Base-by-base conservation (phyloP, 30 jellyfish, hydroid and myxozoan species). In the Thelohanellus kitauei region DNA sequence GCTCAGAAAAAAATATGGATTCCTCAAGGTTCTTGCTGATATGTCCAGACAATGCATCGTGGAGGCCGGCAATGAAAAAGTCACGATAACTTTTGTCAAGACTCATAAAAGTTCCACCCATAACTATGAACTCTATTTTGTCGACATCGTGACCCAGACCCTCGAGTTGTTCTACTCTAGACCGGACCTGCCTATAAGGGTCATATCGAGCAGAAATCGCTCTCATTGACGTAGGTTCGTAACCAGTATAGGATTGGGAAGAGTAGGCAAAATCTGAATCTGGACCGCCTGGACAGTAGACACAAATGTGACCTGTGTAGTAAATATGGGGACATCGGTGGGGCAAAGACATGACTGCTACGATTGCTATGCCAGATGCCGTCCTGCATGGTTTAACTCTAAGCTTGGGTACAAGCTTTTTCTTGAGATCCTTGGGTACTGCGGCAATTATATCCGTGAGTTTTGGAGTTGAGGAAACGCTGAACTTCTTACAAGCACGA, bases 21-120 rank as follows among this genome's bases (percentile, higher is more conserved):
- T 75, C 95, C 4, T 50, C 83, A 23, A 75, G 88, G 41, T 44
- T 64, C 53, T 52, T 75, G 22, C 90, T 66, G 3, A 84, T 66
- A 43, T 75, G 95, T 2, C 95, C 95, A 17, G 95, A 75, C 31
- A 75, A 38, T 2, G 95, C 95, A 48, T 75, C 95, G 25, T 75
- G 95, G 1, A 75, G 56, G 52, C 64, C 64, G 17, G 88, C 41
- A 22, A 75, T 61, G 38, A 75, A 75, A 57, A 52, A 75, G 44
- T 75, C 95, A 10, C 63, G 32, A 45, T 75, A 75, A 22, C 64
- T 80, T 48, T 61, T 84, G 38, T 57, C 95, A 0, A 75, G 53
- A 1, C 88, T 86, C 95, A 75, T 75, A 44, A 75, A 75, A 17
- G 95, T 75, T 24, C 95, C 95, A 17, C 95, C 95, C 95, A 75